A percentile compares a stretch with the other conserved stretches of the same genome.
Conservation (phyloP, 2,888 invertebrate species). For the Calliopum simillimum region DNA sequence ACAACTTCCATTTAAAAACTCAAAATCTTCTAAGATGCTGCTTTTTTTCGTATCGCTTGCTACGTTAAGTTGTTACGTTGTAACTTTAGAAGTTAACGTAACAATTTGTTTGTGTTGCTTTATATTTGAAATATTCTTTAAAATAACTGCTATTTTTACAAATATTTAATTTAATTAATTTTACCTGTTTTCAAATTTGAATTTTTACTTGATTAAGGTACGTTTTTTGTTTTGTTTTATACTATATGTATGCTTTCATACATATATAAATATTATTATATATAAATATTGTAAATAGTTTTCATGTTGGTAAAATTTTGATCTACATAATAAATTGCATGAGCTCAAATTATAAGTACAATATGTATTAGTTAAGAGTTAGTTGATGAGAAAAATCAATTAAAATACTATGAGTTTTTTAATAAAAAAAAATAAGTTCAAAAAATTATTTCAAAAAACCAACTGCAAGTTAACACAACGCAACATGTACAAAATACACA, state of each 20-base stretch:
- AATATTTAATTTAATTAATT: conserved; percentile 17
- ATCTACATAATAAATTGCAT: too few relatives aligned
- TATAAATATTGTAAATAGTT: conserved; percentile 45
- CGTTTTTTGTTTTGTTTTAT: conserved; percentile 15
- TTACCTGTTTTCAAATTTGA: conserved; percentile 32
- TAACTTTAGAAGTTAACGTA: neutral
- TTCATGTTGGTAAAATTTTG: conserved; percentile 10
- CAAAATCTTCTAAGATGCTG: too few relatives aligned
- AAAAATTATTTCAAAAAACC: neutral
- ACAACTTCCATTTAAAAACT: too few relatives aligned
- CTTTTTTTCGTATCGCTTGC: too few relatives aligned
- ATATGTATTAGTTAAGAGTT: too few relatives aligned
- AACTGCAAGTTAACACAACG: conserved; percentile 6
- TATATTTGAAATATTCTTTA: too few relatives aligned
- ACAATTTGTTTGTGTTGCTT: too few relatives aligned
- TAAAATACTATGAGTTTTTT: neutral
- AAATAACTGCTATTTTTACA: conserved; percentile 16
- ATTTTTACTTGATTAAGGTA: conserved; percentile 29
- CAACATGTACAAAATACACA: neutral
- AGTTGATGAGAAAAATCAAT: neutral
- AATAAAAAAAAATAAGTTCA: neutral
- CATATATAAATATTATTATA: conserved; percentile 49
- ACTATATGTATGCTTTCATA: conserved; percentile 47
- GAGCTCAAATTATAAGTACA: too few relatives aligned
- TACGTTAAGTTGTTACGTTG: neutral